These are phyloP conservation scores for Thymelicus acteon DNA, from an alignment of 2,888 invertebrate species.

Conservation along the genomic window DNA sequence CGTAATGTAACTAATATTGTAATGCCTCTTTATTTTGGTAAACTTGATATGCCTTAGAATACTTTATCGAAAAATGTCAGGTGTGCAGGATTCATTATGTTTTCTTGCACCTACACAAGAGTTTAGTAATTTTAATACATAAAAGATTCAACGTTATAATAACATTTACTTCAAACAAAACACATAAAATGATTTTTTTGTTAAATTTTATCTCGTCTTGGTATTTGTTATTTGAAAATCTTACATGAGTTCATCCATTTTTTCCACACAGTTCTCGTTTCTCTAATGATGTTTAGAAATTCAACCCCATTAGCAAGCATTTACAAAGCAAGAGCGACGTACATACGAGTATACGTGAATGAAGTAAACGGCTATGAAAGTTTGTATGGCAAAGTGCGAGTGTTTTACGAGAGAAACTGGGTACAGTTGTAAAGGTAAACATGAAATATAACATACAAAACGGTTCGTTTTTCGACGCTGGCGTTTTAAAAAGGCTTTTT, in stretches of 20 bases:
- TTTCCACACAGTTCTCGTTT: background rate
- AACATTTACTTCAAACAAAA: no score
- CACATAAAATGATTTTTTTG: background rate
- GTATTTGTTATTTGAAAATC: background rate
- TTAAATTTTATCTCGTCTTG: background rate
- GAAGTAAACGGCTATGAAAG: conserved; percentile 3
- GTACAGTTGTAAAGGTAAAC: conserved; percentile 4
- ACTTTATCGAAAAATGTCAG: no score
- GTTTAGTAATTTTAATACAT: no score
- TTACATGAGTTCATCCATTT: background rate
- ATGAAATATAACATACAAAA: conserved; percentile 13
- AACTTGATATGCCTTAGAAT: no score
- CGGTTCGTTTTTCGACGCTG: conserved; percentile 1
- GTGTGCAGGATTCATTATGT: no score
- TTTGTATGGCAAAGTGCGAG: conserved; percentile 11
- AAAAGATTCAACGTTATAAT: no score
- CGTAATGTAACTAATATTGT: no score
- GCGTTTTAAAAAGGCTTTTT: conserved; percentile 4
- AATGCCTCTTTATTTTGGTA: no score
- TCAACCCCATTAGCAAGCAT: conserved; percentile 6
- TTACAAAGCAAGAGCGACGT: conserved; percentile 3
- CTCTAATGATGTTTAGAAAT: conserved; percentile 13
- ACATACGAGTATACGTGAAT: background rate
- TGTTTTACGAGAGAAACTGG: background rate
- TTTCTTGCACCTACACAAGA: no score